A percentile compares a stretch with the other conserved stretches of the same genome.
Conservation (phyloP, 2,797 vertebrate genomes). For the Neomorphus geoffroyi region DNA sequence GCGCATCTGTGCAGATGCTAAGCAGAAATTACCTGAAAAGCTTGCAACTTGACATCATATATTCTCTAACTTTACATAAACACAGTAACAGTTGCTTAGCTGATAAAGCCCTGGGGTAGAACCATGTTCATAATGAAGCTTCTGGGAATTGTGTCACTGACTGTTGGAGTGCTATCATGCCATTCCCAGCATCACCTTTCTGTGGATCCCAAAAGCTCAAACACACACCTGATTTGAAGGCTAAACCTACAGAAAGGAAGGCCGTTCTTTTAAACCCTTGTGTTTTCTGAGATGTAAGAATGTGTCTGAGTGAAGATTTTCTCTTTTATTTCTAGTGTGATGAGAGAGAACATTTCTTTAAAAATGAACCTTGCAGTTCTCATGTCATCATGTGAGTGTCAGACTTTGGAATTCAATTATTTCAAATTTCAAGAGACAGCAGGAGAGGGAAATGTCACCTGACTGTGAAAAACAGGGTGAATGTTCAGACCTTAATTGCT, state of each 20-base stretch:
- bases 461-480: neutral
- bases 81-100: neutral
- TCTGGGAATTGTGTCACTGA: neutral
- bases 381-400: neutral
- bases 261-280: neutral
- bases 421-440: neutral
- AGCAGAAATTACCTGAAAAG: slow-evolving; percentile 19
- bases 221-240: neutral
- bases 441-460: neutral
- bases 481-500: neutral
- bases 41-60: neutral
- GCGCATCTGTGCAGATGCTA: neutral
- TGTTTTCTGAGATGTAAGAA: neutral
- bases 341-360: neutral
- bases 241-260: neutral
- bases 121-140: neutral
- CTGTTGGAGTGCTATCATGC: neutral
- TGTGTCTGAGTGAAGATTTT: neutral
- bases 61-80: neutral
- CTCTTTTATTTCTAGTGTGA: neutral
- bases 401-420: neutral
- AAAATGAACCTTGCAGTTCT: neutral
- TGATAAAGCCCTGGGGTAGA: slow-evolving; percentile 23
- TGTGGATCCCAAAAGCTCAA: neutral
- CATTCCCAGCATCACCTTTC: neutral